Conservation (phyloP, 2,113 vertebrate genomes). For the Myiagra hebetior region DNA sequence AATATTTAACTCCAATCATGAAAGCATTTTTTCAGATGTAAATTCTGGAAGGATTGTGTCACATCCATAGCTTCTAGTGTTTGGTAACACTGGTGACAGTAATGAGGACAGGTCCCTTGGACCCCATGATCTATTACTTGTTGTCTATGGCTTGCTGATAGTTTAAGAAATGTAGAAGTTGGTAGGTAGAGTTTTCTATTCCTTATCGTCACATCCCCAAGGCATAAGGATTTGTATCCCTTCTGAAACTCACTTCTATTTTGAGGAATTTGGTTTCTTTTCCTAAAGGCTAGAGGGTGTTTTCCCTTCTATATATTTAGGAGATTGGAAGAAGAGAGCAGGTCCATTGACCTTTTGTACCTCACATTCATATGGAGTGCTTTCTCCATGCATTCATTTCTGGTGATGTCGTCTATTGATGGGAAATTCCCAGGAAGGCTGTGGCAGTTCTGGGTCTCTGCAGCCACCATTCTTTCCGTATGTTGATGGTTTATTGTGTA, state of each 20-base stretch:
- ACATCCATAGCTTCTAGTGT: background rate
- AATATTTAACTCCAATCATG: background rate
- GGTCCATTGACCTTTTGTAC: background rate
- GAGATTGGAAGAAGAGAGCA: background rate
- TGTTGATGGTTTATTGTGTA: background rate
- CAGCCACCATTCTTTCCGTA: background rate
- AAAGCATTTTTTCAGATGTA: background rate
- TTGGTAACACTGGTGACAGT: background rate
- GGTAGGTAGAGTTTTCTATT: rapidly evolving
- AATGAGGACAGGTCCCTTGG: background rate
- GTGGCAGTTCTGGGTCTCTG: background rate
- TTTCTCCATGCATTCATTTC: background rate
- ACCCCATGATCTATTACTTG: background rate
- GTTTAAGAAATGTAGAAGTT: background rate
- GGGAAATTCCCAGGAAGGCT: background rate
- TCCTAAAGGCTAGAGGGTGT: background rate
- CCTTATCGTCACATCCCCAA: rapidly evolving
- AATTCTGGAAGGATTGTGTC: background rate
- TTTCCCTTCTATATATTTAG: background rate
- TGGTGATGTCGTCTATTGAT: background rate
- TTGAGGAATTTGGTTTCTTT: background rate
- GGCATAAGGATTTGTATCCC: background rate
- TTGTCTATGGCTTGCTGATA: background rate
- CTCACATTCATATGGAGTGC: rapidly evolving
- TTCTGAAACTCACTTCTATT: background rate